Evolutionary conservation across 2,797 vertebrate genomes (phyloP), one percentile per base, ranked within the genome.

Genomic region (Neostethus bicornis): DNA sequence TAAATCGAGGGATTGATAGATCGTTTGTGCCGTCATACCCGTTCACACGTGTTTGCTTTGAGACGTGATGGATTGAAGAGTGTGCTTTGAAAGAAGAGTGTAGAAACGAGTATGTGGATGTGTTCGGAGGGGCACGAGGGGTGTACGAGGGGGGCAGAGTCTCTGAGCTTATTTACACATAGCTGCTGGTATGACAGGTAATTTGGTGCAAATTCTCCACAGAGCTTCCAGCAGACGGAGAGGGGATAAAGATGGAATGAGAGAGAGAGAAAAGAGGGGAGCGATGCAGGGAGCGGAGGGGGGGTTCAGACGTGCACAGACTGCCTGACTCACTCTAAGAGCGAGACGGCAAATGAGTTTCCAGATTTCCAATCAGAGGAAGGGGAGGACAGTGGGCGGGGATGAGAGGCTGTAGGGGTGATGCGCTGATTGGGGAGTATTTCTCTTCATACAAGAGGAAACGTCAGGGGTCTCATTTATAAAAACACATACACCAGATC

Each of bases 191-290:
- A 91, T 93, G 92, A 92, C 92, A 93, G 91, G 90, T 93, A 90
- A 92, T 92, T 92, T 91, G 86, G 87, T n/a, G 89, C 86, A 88
- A 89, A 92, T 92, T 91, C 89, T 91, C 89, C 84, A 89, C 88
- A 90, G 89, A 87, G 86, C 84, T 82, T 51, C 66, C 71, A 86
- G 90, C 86, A 89, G 89, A 88, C 84, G 84, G 86, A 53, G 58
- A 70, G 78, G 79, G 85, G 87, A 90, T 85, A 84, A 87, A 89
- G 86, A 87, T 70, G 74, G 84, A 87, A 84, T 59, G 75, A 79
- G 82, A 80, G 65, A 70, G 67, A 74, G 73, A 72, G 57, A 75
- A 54, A 75, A 74, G 71, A 69, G 47, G 51, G 20, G 39, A 47
- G 14, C 47, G 44, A 53, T n/a, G n/a, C n/a, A n/a, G n/a, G 52